Evolutionary conservation across 2,797 vertebrate genomes (phyloP), one percentile per base, ranked within the genome.

Genomic region (Adrianichthys oophorus): DNA sequence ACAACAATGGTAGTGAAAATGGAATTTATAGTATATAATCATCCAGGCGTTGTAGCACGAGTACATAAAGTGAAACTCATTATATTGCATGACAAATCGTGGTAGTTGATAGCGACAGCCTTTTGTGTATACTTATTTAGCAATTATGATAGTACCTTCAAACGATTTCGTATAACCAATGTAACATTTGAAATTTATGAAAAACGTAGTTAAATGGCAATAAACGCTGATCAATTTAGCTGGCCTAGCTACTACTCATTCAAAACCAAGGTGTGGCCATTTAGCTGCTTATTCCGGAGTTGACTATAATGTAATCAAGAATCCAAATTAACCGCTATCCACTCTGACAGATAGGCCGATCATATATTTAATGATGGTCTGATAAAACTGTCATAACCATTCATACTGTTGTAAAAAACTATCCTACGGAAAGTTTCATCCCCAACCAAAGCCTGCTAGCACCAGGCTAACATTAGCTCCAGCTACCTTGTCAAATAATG

Each of bases 191-290:
- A 4, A 46, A 17, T 46, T 18, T 60, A 15, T 17, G 2, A 4
- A 48, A 59, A 37, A 16, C 24, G 57, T 26, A 17, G 24, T 45
- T 47, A 21, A 14, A 18, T 21, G 19, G 17, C 32, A 37, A 37
- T 37, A 37, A 37, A 12, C 32, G 32, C 2, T 49, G 41, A 53
- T 64, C 72, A 69, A 62, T 75, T 67, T 48, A 74, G 37, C 21
- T 82, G 74, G 59, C 75, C 69, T 80, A 58, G 75, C 69, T 72
- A 74, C 67, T 78, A 76, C 81, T 84, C 69, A 81, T 88, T 85
- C 72, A 82, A 83, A 85, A 84, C 72, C 85, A 86, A 91, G 90
- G 88, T 90, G 88, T 90, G 88, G 87, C 79, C 87, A 83, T 84
- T 80, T 78, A 84, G 82, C 79, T 77, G 78, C 57, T 65, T 85